These are phyloP conservation scores for Mamestra brassicae DNA, from an alignment of 2,888 invertebrate species.

Conservation along the genomic window DNA sequence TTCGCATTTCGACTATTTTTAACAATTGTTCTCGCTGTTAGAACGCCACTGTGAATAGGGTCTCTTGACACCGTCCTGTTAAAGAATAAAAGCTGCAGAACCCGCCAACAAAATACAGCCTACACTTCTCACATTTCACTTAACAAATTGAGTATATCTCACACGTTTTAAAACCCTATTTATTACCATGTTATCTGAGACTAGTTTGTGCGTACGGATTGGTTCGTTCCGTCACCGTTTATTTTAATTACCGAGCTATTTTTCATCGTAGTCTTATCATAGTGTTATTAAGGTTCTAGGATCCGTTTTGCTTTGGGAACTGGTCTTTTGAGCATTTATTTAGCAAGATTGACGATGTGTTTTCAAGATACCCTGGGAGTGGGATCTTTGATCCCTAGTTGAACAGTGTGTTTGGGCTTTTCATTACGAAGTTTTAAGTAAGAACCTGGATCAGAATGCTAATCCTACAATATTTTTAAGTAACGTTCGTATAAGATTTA, in stretches of 20 bases:
- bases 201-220: conserved; percentile 24
- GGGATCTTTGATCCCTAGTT: too few relatives aligned
- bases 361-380: too few relatives aligned
- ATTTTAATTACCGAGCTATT: conserved; percentile 38
- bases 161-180: conserved; percentile 56
- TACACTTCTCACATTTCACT: not conserved
- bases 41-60: too few relatives aligned
- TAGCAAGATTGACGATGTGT: not conserved
- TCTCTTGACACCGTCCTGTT: too few relatives aligned
- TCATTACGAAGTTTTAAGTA: too few relatives aligned
- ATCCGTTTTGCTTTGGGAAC: conserved; percentile 1
- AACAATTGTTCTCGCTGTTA: too few relatives aligned
- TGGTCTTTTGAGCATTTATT: not conserved
- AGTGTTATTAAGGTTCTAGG: not conserved
- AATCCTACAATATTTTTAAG: too few relatives aligned
- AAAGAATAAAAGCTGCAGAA: conserved; percentile 11
- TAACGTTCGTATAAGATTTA: too few relatives aligned
- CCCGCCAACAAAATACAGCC: not conserved
- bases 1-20: too few relatives aligned
- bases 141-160: conserved; percentile 53
- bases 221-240: conserved; percentile 14
- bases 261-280: conserved; percentile 18
- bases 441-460: too few relatives aligned
- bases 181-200: conserved; percentile 43
- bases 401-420: too few relatives aligned